Evolutionary conservation across 2,888 invertebrate species (phyloP).

Genomic region (Clostera curtula): DNA sequence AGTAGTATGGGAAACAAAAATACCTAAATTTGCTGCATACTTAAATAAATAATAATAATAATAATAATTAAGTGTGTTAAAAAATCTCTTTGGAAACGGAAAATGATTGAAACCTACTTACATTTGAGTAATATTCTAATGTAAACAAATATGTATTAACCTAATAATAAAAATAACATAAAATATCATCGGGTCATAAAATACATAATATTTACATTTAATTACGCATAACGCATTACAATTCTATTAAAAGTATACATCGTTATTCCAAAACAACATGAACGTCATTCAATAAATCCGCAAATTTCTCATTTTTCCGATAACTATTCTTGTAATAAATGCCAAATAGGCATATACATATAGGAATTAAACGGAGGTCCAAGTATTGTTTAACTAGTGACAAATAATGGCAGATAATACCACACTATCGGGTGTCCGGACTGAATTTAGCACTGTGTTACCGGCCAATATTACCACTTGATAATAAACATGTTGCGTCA

Average conservation of each 20-base stretch:
- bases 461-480: slow-evolving; percentile 68
- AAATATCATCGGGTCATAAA: no score
- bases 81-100: no score
- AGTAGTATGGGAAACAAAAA: no score
- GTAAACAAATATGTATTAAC: no score
- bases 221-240: not conserved
- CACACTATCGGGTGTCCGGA: slow-evolving; percentile 66
- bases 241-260: no score
- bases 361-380: slow-evolving; percentile 41
- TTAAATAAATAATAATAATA: no score
- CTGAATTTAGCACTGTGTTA: slow-evolving; percentile 66
- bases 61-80: no score
- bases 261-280: slow-evolving; percentile 14
- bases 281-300: slow-evolving; percentile 31
- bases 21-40: no score
- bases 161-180: no score
- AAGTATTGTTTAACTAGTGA: slow-evolving; percentile 67
- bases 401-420: slow-evolving; percentile 73
- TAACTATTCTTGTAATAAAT: slow-evolving; percentile 42
- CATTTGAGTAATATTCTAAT: no score
- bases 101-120: no score
- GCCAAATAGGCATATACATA: slow-evolving; percentile 53
- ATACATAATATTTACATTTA: not conserved
- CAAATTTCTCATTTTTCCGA: no score
- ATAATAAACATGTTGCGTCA: slow-evolving; percentile 61